These are phyloP conservation scores for Zoroaster sp. DNA, from an alignment of 53 echinoderm and acorn worm species.

Conservation along the genomic window DNA sequence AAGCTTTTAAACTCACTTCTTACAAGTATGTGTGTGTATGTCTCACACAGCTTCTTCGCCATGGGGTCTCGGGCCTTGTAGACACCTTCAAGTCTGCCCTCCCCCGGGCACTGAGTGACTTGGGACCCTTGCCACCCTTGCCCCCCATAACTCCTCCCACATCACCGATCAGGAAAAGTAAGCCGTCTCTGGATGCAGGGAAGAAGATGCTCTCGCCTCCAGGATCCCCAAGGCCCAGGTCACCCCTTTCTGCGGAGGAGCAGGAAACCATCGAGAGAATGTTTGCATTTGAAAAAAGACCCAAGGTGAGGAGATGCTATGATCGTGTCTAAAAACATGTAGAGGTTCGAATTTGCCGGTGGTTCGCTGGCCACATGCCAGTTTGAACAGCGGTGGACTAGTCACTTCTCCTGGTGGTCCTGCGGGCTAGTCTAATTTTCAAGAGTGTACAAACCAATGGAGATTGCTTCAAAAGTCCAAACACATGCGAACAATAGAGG, in stretches of 20 bases:
- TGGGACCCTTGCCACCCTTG: not conserved
- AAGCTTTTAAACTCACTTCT: not conserved
- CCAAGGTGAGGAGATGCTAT: not conserved
- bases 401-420: not conserved
- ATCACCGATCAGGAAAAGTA: conserved; percentile 1
- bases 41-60: conserved; percentile 44
- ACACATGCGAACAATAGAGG: not conserved
- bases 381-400: too few relatives aligned
- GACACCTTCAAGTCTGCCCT: conserved; percentile 70
- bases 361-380: too few relatives aligned
- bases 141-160: conserved; percentile 5
- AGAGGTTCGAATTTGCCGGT: too few relatives aligned
- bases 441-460: not conserved
- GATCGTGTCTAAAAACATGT: too few relatives aligned
- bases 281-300: conserved; percentile 14
- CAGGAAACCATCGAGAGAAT: conserved; percentile 5
- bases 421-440: not conserved
- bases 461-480: not conserved
- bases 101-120: conserved; percentile 41
- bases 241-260: not conserved
- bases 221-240: not conserved
- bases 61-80: conserved; percentile 59
- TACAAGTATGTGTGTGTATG: not conserved
- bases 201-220: conserved; percentile 7
- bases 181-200: conserved; percentile 6